Percentiles rank a stretch among this genome's conserved stretches.
Evolutionary conservation across 2,797 vertebrate genomes (phyloP).

Genomic region (Arrhamphus sclerolepis): DNA sequence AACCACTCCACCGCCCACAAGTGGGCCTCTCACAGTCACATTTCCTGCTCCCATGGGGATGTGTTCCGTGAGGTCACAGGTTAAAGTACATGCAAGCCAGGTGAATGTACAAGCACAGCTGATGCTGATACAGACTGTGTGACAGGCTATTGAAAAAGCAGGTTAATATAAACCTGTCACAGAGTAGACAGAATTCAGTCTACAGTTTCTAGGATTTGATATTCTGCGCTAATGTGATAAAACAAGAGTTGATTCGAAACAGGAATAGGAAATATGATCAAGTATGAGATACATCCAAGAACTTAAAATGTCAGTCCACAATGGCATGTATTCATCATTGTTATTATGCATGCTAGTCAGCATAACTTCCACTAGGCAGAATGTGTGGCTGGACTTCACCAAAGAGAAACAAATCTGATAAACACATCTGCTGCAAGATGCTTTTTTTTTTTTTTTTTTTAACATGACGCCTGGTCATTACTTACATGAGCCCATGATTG

Average conservation of each 20-base stretch:
- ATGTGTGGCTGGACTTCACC: background rate
- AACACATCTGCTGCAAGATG: background rate
- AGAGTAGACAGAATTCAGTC: background rate
- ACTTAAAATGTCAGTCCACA: background rate
- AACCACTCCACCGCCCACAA: slow-evolving; percentile 77
- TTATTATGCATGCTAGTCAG: slow-evolving; percentile 3
- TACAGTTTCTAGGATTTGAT: background rate
- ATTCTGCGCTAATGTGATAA: background rate
- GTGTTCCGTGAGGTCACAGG: slow-evolving; percentile 63
- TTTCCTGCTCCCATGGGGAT: slow-evolving; percentile 69
- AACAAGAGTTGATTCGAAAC: slow-evolving; percentile 2
- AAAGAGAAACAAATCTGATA: background rate
- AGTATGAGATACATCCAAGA: background rate
- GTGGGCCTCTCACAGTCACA: slow-evolving; percentile 66
- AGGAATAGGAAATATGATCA: background rate
- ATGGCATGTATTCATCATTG: no score
- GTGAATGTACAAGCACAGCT: slow-evolving; percentile 34
- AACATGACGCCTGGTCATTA: no score
- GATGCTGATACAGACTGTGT: slow-evolving; percentile 18
- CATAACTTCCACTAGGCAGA: background rate
- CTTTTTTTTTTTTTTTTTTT: background rate
- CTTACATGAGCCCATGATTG: no score
- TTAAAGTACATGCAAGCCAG: slow-evolving; percentile 34
- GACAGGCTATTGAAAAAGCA: background rate
- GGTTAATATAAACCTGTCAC: background rate